Evolutionary conservation across 2,797 vertebrate species (phyloP), one percentile per base, ranked within the genome.

Genomic region (Megaceryle alcyon): DNA sequence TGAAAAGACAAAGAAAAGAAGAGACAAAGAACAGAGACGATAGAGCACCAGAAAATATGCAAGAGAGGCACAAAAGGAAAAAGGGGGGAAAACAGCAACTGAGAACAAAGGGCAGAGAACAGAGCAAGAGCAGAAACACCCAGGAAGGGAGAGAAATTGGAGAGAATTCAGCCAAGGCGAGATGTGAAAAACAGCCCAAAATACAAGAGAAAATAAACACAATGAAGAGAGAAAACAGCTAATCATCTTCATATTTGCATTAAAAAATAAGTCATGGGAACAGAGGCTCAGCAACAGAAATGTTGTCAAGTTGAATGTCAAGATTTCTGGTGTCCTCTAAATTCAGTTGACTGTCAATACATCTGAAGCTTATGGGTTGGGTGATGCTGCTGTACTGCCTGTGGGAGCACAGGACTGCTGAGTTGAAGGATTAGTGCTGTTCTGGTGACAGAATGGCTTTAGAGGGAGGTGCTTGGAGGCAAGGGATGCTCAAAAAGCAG

Each of bases 1-100:
- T 95, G 86, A 96, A 97, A 97, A 96, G 95, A 95, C 95, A 94
- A 95, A 94, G 92, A 88, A 89, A 94, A 90, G 84, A 72, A 91
- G 94, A 96, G 95, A 94, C 92, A 95, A 96, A 95, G 92, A 88
- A 77, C 77, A 90, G 81, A 96, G 93, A 97, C 90, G 90, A 95
- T 94, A 94, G 96, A 95, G 78, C 83, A 82, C 86, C 70, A 95
- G 90, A 96, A 97, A 96, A 96, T 94, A 96, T 90, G 94, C 83
- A 68, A 95, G 96, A 88, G 82, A 93, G 68, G 83, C 94, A 87
- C 91, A 80, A 94, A 95, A 95, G 86, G 88, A 93, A 75, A 91
- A 94, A 90, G 35, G 33, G 79, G 76, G 44, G 12, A 1, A 86
- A 90, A 48, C 70, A 95, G 73, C 35, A 35, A 53, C 85, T 43